These are phyloP conservation scores for Fragum fragum DNA, from an alignment of 2,888 invertebrate species.

Conservation along the genomic window DNA sequence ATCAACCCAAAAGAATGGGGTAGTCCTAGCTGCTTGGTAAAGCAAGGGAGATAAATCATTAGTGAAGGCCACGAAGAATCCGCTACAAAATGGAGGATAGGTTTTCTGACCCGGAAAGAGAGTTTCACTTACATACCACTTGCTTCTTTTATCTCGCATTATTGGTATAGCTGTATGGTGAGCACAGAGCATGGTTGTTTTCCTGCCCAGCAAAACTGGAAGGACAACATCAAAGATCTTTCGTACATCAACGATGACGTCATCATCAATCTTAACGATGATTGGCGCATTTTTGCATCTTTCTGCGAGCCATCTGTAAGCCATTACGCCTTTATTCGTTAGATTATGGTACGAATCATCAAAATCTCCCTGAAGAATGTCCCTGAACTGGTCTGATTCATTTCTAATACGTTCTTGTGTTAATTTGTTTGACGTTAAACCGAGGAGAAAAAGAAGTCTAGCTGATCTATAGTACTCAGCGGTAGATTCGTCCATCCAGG, in stretches of 20 bases:
- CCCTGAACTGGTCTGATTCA: background rate
- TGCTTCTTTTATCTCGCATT: background rate
- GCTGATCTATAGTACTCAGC: background rate
- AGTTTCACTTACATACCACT: background rate
- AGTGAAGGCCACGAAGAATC: background rate
- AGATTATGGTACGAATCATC: background rate
- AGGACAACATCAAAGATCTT: background rate
- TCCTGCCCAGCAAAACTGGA: background rate
- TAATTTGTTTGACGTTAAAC: background rate
- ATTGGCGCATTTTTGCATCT: background rate
- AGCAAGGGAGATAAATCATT: background rate
- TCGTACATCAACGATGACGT: background rate
- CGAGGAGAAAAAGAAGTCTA: background rate
- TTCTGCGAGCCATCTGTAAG: background rate
- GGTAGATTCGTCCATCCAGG: background rate
- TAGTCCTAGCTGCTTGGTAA: background rate
- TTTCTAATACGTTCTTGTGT: background rate
- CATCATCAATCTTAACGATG: slow-evolving; percentile 8
- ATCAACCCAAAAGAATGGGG: slow-evolving; percentile 15
- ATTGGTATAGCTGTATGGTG: background rate
- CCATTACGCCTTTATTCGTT: slow-evolving; percentile 7
- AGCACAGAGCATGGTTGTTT: background rate
- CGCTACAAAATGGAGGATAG: background rate
- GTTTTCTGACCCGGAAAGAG: background rate
- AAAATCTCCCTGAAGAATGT: slow-evolving; percentile 12